Percentiles rank a stretch among this genome's conserved stretches.
phyloP scores from a whole-genome alignment of 2,797 vertebrate species.

The Sebastes nivosus region DNA sequence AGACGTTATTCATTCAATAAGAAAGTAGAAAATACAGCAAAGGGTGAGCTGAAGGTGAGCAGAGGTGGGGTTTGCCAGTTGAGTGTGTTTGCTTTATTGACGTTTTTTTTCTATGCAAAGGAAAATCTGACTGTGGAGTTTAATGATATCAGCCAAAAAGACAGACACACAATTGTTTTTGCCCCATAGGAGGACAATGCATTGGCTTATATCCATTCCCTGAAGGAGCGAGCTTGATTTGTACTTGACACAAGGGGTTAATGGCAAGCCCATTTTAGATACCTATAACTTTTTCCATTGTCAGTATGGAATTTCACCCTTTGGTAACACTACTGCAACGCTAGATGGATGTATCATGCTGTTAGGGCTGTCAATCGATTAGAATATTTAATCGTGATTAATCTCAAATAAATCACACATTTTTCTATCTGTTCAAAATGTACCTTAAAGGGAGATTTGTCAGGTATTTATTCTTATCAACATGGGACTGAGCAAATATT shows the following conservation, averaged over 20 bases:
- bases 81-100: not conserved
- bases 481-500: too few species aligned
- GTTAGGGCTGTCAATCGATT: too few species aligned
- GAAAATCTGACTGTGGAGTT: not conserved
- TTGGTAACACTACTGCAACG: not conserved
- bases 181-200: not conserved
- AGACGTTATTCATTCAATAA: conserved; percentile 57
- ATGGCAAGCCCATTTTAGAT: not conserved
- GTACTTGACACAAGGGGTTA: not conserved
- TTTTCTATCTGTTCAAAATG: too few species aligned
- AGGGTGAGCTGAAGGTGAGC: conserved; percentile 6
- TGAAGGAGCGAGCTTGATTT: not conserved
- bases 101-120: not conserved
- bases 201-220: not conserved
- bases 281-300: not conserved
- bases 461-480: too few species aligned
- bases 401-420: too few species aligned
- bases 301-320: not conserved
- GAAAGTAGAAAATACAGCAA: conserved; percentile 38
- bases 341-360: not conserved
- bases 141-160: not conserved
- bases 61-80: not conserved
- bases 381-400: too few species aligned
- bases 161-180: not conserved
- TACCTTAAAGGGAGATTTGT: too few species aligned